These are phyloP conservation scores for Tricholauxania praeusta DNA, from an alignment of 2,888 invertebrate genomes.

Conservation along the genomic window DNA sequence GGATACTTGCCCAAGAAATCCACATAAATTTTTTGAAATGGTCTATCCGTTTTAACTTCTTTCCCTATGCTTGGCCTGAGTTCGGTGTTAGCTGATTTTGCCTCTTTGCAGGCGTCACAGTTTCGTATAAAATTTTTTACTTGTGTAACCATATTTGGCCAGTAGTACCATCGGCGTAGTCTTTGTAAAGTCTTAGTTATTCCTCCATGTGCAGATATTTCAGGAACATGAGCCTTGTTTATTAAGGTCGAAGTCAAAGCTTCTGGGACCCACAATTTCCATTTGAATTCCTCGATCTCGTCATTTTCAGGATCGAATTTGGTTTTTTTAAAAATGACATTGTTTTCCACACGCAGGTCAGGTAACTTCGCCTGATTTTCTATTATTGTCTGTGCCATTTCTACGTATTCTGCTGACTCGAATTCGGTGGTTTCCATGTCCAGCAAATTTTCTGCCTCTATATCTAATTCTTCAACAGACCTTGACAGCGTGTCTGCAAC, in stretches of 20 bases:
- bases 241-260: not conserved
- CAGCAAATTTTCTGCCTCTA: not conserved
- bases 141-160: constrained; percentile 44
- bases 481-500: constrained; percentile 51
- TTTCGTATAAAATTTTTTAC: constrained; percentile 31
- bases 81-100: not conserved
- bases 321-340: constrained; percentile 13
- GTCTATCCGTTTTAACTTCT: constrained; percentile 37
- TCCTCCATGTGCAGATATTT: constrained; percentile 25
- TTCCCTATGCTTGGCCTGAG: not conserved
- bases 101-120: constrained; percentile 36
- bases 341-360: constrained; percentile 23
- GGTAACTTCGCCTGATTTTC: constrained; percentile 19
- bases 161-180: constrained; percentile 39
- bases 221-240: not conserved
- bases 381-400: not conserved
- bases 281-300: constrained; percentile 9
- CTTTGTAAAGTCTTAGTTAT: constrained; percentile 37
- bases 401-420: not conserved
- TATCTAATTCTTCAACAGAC: constrained; percentile 21
- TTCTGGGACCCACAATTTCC: constrained; percentile 14
- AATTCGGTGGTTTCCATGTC: not conserved
- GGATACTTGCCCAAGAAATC: too few species aligned
- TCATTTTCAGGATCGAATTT: not conserved
- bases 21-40: too few species aligned